Conservation (phyloP, 92 coral and sea anemone genomes). For the Diadumene lineata region DNA sequence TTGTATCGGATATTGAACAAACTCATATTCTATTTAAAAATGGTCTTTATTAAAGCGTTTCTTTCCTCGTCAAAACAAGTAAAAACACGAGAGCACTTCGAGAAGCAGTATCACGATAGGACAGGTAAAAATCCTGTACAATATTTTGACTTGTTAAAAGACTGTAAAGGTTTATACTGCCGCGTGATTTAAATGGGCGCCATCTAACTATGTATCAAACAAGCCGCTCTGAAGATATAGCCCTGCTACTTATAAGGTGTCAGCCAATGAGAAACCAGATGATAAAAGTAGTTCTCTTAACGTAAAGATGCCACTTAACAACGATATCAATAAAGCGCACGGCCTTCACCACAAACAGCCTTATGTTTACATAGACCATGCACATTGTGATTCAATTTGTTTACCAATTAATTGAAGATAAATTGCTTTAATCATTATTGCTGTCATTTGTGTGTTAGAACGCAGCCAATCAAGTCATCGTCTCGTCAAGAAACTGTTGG, state of each 20-base stretch:
- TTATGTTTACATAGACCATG: slow-evolving; percentile 36
- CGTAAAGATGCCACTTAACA: slow-evolving; percentile 34
- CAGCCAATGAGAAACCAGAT: slow-evolving; percentile 20
- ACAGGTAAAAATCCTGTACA: neutral
- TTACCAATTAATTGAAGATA: slow-evolving; percentile 6
- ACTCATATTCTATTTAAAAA: neutral
- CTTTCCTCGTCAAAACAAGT: neutral
- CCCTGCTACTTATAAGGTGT: slow-evolving; percentile 25
- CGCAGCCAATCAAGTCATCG: slow-evolving; percentile 9
- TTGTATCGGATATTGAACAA: neutral
- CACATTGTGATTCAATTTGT: slow-evolving; percentile 9
- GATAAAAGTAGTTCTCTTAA: slow-evolving; percentile 36
- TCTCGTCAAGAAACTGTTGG: slow-evolving; percentile 3
- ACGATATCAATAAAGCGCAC: slow-evolving; percentile 15
- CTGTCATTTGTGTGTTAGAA: neutral
- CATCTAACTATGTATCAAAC: slow-evolving; percentile 30
- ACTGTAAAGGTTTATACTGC: neutral
- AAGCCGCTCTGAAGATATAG: slow-evolving; percentile 22
- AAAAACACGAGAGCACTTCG: neutral
- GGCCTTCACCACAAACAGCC: slow-evolving; percentile 1
- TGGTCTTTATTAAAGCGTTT: neutral
- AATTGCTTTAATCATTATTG: slow-evolving; percentile 16
- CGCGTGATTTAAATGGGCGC: slow-evolving; percentile 13
- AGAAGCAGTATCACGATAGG: neutral
- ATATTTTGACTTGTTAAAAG: neutral